phyloP scores from a whole-genome alignment of 2,888 invertebrate genomes.

The Metellina segmentata region DNA sequence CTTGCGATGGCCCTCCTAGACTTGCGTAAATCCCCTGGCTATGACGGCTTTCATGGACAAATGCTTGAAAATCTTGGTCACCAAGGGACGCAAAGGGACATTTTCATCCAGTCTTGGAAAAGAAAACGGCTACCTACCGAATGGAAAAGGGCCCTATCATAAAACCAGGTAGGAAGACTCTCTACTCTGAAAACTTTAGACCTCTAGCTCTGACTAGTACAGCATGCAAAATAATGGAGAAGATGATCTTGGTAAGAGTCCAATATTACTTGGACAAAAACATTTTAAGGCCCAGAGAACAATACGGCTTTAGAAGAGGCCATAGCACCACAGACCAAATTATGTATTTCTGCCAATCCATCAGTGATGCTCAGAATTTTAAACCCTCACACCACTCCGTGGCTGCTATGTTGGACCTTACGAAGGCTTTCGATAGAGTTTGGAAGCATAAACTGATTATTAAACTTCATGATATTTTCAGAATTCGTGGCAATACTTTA shows the following conservation, averaged over 20 bases:
- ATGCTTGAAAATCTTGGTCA: constrained; percentile 47
- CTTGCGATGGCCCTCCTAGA: background rate
- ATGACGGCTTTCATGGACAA: constrained; percentile 38
- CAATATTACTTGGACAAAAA: background rate
- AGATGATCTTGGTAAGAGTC: too few relatives aligned
- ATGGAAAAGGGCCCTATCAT: constrained; percentile 36
- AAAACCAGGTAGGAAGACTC: constrained; percentile 5
- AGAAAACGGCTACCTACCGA: background rate
- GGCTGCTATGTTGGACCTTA: too few relatives aligned
- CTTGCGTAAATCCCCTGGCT: too few relatives aligned
- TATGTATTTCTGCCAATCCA: background rate
- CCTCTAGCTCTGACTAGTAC: background rate
- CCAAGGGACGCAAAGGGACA: constrained; percentile 5
- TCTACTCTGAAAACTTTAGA: constrained; percentile 10
- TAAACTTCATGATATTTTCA: too few relatives aligned
- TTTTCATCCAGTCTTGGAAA: constrained; percentile 6
- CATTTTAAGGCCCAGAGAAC: background rate
- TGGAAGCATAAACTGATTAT: too few relatives aligned
- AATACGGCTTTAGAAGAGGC: constrained; percentile 18
- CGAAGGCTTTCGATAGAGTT: too few relatives aligned
- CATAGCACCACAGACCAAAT: constrained; percentile 18
- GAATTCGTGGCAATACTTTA: too few relatives aligned
- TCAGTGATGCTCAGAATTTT: too few relatives aligned
- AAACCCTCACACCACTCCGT: too few relatives aligned
- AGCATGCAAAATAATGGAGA: too few relatives aligned